phyloP scores from a whole-genome alignment of 64 coral and sea anemone genomes.

The Pocillopora damicornis region DNA sequence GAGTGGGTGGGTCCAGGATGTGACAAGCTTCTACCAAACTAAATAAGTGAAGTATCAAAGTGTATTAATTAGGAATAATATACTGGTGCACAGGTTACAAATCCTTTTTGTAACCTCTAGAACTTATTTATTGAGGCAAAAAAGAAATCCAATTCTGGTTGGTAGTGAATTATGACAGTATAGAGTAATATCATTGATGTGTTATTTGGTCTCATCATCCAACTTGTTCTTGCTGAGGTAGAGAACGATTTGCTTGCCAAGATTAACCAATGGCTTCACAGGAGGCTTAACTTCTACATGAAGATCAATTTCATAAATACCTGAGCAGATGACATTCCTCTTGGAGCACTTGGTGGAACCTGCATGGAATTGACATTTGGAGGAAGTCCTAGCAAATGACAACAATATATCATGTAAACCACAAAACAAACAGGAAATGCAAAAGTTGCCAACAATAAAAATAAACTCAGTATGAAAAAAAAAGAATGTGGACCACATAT shows the following conservation, averaged over 20 bases:
- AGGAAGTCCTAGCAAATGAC: slow-evolving; percentile 12
- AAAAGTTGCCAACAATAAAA: not conserved
- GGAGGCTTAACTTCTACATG: too few species aligned
- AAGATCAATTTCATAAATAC: not conserved
- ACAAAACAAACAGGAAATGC: not conserved
- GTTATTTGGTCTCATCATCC: too few species aligned
- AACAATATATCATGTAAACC: not conserved
- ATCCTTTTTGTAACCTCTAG: not conserved
- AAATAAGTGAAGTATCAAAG: not conserved
- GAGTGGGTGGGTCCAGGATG: slow-evolving; percentile 61
- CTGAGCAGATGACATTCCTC: slow-evolving; percentile 48
- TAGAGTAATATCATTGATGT: too few species aligned
- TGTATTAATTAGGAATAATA: not conserved
- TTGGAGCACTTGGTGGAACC: slow-evolving; percentile 26
- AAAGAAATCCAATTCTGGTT: too few species aligned
- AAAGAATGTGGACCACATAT: not conserved
- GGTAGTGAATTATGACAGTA: too few species aligned
- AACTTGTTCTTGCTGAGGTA: too few species aligned
- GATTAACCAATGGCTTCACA: too few species aligned
- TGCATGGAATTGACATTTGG: slow-evolving; percentile 58
- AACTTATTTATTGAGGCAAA: too few species aligned
- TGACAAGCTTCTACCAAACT: slow-evolving; percentile 70
- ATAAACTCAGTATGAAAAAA: not conserved
- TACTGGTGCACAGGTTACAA: too few species aligned
- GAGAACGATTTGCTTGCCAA: too few species aligned